phyloP scores from a whole-genome alignment of 2,113 vertebrate genomes.

The Chaetorhynchus papuensis region DNA sequence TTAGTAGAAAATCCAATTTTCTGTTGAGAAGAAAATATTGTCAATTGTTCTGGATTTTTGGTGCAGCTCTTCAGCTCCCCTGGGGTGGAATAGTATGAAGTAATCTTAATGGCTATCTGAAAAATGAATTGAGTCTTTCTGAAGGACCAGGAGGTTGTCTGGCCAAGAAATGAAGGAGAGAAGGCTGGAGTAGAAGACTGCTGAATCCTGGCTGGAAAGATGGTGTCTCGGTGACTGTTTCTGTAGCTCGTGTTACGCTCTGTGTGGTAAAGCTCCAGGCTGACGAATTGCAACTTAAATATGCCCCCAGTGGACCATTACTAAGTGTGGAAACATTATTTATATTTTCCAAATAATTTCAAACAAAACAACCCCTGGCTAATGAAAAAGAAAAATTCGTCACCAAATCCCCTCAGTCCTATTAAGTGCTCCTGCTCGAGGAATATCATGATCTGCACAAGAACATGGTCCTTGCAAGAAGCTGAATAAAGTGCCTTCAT shows the following conservation, averaged over 20 bases:
- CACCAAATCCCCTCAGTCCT: neutral
- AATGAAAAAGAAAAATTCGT: neutral
- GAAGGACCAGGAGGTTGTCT: neutral
- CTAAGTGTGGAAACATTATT: slow-evolving; percentile 16
- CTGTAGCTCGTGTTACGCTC: neutral
- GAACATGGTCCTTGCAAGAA: neutral
- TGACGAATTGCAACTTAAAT: slow-evolving; percentile 18
- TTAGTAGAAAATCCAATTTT: slow-evolving; percentile 36
- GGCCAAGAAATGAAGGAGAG: neutral
- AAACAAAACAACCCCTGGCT: neutral
- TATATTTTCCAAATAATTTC: slow-evolving; percentile 33
- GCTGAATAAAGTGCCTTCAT: neutral
- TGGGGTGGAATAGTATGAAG: neutral
- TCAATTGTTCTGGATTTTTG: slow-evolving; percentile 11
- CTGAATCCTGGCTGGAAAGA: neutral
- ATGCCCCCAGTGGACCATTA: neutral
- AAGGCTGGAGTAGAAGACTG: neutral
- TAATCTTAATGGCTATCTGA: neutral
- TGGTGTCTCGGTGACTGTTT: neutral
- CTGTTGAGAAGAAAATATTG: neutral
- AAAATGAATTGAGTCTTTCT: neutral
- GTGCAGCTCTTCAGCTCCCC: neutral
- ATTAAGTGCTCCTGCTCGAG: neutral
- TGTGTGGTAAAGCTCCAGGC: neutral
- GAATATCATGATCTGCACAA: neutral